A percentile compares a stretch with the other conserved stretches of the same genome.
Evolutionary conservation across 2,888 invertebrate genomes (phyloP).

Genomic region (Lasioglossum leucozonium): DNA sequence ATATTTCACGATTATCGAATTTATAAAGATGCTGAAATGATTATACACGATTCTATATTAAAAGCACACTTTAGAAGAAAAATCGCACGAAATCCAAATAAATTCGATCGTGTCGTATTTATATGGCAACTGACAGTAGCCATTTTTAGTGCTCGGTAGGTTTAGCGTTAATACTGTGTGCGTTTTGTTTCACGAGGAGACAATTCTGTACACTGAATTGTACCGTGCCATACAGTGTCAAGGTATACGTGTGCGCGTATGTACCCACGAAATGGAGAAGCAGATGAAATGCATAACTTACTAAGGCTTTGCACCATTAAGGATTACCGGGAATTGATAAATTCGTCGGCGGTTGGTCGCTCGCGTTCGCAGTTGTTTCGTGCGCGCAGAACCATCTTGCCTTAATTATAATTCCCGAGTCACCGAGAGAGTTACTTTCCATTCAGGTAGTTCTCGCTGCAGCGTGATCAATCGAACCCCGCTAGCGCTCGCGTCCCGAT

Average conservation of each 20-base stretch:
- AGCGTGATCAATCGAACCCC: constrained; percentile 63
- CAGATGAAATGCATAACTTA: constrained; percentile 55
- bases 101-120: no score
- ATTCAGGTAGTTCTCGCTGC: constrained; percentile 63
- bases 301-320: constrained; percentile 45
- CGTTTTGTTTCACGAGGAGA: neutral
- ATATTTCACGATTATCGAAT: no score
- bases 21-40: no score
- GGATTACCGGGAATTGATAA: constrained; percentile 50
- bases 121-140: no score
- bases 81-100: no score
- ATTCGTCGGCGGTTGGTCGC: constrained; percentile 39
- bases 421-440: constrained; percentile 63
- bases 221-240: neutral
- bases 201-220: neutral
- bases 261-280: neutral
- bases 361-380: constrained; percentile 41
- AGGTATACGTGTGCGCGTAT: neutral
- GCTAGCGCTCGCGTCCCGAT: constrained; percentile 40
- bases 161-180: no score
- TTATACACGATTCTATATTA: no score
- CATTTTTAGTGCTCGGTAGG: no score
- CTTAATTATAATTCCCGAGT: constrained; percentile 56
- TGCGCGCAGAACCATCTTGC: constrained; percentile 52
- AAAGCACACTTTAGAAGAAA: no score